phyloP scores from a whole-genome alignment of 2,888 invertebrate genomes.

The Microdon myrmicae region DNA sequence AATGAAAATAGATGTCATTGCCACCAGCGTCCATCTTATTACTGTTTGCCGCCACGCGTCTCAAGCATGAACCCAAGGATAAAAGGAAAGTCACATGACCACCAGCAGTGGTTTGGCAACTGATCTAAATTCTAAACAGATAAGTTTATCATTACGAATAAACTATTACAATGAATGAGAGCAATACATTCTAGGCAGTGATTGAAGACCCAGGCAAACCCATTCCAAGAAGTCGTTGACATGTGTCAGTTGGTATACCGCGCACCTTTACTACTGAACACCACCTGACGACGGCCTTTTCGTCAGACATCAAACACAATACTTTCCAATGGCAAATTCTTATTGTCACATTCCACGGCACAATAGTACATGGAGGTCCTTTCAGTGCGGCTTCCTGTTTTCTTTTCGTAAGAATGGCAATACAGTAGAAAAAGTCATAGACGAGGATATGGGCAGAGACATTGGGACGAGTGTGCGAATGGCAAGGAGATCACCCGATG shows the following conservation, averaged over 20 bases:
- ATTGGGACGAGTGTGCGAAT: conserved; percentile 28
- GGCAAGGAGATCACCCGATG: neutral
- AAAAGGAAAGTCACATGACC: no score
- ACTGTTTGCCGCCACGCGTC: conserved; percentile 5
- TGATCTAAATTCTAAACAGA: conserved; percentile 52
- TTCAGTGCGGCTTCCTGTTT: no score
- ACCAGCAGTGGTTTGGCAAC: conserved; percentile 14
- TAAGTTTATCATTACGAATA: conserved; percentile 43
- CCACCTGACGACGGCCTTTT: conserved; percentile 1
- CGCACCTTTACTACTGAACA: no score
- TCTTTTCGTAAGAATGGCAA: neutral
- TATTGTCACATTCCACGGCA: conserved; percentile 41
- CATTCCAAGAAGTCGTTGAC: no score
- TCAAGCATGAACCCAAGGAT: neutral
- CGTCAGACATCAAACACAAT: conserved; percentile 4
- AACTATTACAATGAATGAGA: conserved; percentile 42
- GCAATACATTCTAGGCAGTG: conserved; percentile 21
- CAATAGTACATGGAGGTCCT: conserved; percentile 18
- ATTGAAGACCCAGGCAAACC: no score
- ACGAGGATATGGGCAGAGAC: conserved; percentile 40
- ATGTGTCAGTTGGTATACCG: conserved; percentile 7
- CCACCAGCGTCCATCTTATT: conserved; percentile 15
- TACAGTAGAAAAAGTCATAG: conserved; percentile 20
- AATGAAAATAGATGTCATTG: conserved; percentile 44
- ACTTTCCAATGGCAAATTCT: conserved; percentile 38